Evolutionary conservation across 2,797 vertebrate genomes (phyloP).

Genomic region (Parambassis ranga): DNA sequence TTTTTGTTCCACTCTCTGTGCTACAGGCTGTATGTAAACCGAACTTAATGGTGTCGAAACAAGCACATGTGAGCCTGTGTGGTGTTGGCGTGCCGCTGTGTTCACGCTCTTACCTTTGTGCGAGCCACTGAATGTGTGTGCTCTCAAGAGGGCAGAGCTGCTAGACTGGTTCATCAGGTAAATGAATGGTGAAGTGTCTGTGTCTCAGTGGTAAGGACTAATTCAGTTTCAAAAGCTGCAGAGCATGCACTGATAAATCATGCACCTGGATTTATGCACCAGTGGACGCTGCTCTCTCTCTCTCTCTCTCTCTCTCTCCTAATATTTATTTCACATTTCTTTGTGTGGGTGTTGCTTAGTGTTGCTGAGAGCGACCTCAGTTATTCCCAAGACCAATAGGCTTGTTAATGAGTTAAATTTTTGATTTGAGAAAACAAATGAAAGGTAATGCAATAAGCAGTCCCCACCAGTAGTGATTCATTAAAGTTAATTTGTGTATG

Average conservation of each 20-base stretch:
- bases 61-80: not conserved
- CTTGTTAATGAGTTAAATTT: not conserved
- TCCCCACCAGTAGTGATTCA: not conserved
- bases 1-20: conserved; percentile 3
- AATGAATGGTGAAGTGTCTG: conserved; percentile 59
- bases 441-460: not conserved
- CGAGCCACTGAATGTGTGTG: conserved; percentile 7
- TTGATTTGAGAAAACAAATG: not conserved
- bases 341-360: conserved; percentile 1
- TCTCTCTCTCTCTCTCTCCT: not conserved
- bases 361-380: not conserved
- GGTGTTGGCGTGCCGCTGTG: not conserved
- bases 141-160: conserved; percentile 19
- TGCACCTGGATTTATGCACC: conserved; percentile 54
- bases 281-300: conserved; percentile 5
- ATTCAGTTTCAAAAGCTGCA: conserved; percentile 52
- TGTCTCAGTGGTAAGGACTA: conserved; percentile 53
- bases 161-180: conserved; percentile 55
- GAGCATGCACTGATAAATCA: conserved; percentile 53
- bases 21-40: conserved; percentile 21
- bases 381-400: not conserved
- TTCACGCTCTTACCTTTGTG: not conserved
- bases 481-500: not conserved
- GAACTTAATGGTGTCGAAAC: conserved; percentile 29
- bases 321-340: conserved; percentile 15